phyloP scores from a whole-genome alignment of 2,888 invertebrate genomes.

The Choreutis nemorana region DNA sequence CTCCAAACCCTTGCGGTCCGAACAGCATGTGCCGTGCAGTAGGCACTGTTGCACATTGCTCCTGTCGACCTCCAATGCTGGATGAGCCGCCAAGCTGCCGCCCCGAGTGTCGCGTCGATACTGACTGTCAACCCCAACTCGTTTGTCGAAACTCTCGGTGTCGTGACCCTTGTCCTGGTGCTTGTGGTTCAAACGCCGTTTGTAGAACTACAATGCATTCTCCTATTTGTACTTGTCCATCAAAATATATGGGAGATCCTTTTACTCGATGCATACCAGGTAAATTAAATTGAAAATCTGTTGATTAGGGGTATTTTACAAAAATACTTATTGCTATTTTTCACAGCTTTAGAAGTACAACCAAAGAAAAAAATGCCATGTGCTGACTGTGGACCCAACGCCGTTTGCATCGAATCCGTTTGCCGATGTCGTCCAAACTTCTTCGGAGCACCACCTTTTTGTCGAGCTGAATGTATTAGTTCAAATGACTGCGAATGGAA shows the following conservation, averaged over 20 bases:
- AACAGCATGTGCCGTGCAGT: conserved; percentile 75
- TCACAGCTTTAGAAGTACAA: conserved; percentile 30
- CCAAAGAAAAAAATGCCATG: conserved; percentile 63
- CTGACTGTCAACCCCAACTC: conserved; percentile 69
- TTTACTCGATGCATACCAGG: conserved; percentile 72
- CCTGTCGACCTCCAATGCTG: conserved; percentile 72
- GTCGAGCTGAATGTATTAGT: conserved; percentile 75
- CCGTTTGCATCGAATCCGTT: conserved; percentile 72
- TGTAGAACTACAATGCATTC: conserved; percentile 78
- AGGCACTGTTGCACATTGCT: conserved; percentile 72
- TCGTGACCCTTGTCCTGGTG: conserved; percentile 76
- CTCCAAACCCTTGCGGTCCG: conserved; percentile 75
- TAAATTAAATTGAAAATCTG: conserved; percentile 26
- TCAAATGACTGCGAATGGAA: conserved; percentile 76
- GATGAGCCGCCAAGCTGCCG: conserved; percentile 80
- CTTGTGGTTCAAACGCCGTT: conserved; percentile 77
- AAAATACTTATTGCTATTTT: conserved; percentile 9
- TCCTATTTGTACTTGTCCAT: conserved; percentile 78
- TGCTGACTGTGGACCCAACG: conserved; percentile 78
- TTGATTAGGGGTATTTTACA: conserved; percentile 1
- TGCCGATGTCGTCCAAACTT: conserved; percentile 74
- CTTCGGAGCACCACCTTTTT: conserved; percentile 77
- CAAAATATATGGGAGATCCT: conserved; percentile 77
- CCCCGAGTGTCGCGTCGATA: conserved; percentile 77
- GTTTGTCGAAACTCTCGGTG: conserved; percentile 74